Base-by-base conservation (phyloP, 2,888 invertebrate genomes). In the Furcula furcula region DNA sequence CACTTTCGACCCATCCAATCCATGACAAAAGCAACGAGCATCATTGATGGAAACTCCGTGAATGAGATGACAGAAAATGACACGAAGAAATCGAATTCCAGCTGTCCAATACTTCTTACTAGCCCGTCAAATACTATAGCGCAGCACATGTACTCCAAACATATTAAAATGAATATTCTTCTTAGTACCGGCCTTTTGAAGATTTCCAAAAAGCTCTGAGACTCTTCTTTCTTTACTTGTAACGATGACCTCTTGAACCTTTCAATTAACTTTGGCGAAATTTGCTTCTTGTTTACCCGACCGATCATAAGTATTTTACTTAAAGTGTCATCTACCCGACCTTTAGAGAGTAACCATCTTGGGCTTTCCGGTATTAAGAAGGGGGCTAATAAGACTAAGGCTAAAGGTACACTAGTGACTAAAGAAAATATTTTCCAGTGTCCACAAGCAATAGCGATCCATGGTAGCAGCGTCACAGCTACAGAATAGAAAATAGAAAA, bases 331-430 rank as follows among this genome's bases (percentile, higher is more conserved):
- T 79, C 73, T 0, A 72, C 48, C 11, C 71, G 68, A 12, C 76
- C 76, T 60, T 62, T 73, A 15, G 78, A 69, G 14, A 78, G 50
- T 15, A 78, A 43, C 78, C 78, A 79, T 47, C 72, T 66, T 20
- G 78, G 75, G 42, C 79, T 79, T 57, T 79, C 79, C 11, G 75
- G 76, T 38, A 79, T 34, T 25, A 72, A 48, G 11, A 76, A 60
- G 22, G 73, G 75, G 25, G 75, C 36, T 9, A 78, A 50, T 20
- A 77, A 19, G 34, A 65, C 71, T 19, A 71, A 42, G 0, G 50
- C 64, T 37, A 76, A 41, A 5, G 79, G 78, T 21, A 74, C 22
- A 49, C 78, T 76, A 29, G 76, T 78, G 31, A 61, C 78, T 55
- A 80, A 49, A 36, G 70, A 65, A 19, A 76, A 54, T 2, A 51